Percentiles rank a stretch among this genome's conserved stretches.
Evolutionary conservation across 2,888 invertebrate species (phyloP).

Genomic region (Himalopsyche anomala): DNA sequence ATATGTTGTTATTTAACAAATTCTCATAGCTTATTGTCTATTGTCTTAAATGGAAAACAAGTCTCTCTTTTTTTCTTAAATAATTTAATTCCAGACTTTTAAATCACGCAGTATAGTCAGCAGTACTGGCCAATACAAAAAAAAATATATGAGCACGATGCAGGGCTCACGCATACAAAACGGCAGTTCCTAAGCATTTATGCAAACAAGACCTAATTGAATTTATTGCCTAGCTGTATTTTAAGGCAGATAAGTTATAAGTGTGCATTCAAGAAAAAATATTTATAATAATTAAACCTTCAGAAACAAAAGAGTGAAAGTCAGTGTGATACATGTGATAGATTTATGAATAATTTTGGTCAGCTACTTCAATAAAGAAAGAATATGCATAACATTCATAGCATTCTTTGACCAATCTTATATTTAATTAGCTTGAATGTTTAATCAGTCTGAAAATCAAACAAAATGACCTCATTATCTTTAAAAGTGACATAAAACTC

Average conservation of each 20-base stretch:
- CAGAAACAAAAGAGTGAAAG: too few relatives aligned
- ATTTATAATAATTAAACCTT: neutral
- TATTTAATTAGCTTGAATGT: too few relatives aligned
- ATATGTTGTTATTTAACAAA: too few relatives aligned
- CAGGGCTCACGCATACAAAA: conserved; percentile 54
- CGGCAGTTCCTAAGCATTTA: conserved; percentile 50
- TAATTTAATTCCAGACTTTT: conserved; percentile 58
- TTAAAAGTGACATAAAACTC: too few relatives aligned
- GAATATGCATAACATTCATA: too few relatives aligned
- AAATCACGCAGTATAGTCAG: conserved; percentile 53
- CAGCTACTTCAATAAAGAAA: too few relatives aligned
- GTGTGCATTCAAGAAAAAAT: neutral
- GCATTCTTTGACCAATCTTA: too few relatives aligned
- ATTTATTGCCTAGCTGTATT: neutral
- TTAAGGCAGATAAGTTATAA: neutral
- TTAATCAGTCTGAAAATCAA: too few relatives aligned
- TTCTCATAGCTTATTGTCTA: neutral
- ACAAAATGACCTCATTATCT: too few relatives aligned
- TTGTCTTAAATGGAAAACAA: neutral
- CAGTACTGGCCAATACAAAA: conserved; percentile 55
- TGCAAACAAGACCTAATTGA: conserved; percentile 7
- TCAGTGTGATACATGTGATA: too few relatives aligned
- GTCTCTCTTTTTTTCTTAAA: conserved; percentile 23
- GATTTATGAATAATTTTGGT: too few relatives aligned
- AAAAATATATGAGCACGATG: conserved; percentile 50